Conservation (phyloP, 1,140 invertebrate genomes). For the Lepidostoma basale region DNA sequence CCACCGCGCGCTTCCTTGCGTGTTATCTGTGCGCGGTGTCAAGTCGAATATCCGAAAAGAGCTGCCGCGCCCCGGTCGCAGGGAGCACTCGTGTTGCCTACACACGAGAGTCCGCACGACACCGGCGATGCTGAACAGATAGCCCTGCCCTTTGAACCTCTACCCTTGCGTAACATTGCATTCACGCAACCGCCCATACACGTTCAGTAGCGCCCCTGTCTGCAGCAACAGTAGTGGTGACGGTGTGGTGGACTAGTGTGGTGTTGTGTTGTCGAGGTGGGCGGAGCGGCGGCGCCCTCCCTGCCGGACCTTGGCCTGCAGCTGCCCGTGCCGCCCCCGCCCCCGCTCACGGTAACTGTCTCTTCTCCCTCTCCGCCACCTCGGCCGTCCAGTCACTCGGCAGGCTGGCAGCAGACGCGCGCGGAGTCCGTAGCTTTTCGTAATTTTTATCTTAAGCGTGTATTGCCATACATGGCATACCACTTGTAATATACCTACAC, state of each 20-base stretch:
- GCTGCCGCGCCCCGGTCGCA: neutral
- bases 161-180: no score
- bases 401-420: no score
- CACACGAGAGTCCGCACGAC: no score
- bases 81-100: neutral
- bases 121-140: neutral
- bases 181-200: no score
- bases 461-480: no score
- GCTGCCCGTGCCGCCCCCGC: conserved; percentile 44
- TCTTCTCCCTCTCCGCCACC: conserved; percentile 20
- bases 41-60: no score
- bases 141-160: no score
- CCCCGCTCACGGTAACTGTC: conserved; percentile 38
- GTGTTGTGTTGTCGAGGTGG: conserved; percentile 58
- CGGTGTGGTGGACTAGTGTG: conserved; percentile 4
- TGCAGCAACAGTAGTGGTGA: neutral
- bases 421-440: no score
- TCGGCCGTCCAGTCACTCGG: neutral
- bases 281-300: conserved; percentile 55
- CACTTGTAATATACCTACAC: no score
- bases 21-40: no score
- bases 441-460: no score
- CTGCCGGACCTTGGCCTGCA: conserved; percentile 50
- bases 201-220: neutral
- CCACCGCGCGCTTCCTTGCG: no score